Evolutionary conservation across 2,888 invertebrate species (phyloP).

Genomic region (Apocheima hispidaria): DNA sequence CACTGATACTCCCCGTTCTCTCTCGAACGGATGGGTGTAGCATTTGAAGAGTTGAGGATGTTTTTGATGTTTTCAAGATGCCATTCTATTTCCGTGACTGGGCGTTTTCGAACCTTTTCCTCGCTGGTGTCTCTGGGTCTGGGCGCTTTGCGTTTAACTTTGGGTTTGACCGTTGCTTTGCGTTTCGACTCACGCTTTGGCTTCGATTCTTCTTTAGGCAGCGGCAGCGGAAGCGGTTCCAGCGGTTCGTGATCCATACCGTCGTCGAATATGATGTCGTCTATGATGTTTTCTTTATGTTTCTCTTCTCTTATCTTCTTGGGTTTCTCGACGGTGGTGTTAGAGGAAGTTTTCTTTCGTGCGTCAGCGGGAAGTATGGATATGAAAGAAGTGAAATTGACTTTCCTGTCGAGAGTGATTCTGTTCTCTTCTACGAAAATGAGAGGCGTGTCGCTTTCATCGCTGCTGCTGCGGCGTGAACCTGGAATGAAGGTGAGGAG

Average conservation of each 20-base stretch:
- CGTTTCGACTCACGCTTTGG: conserved; percentile 18
- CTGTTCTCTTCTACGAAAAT: conserved; percentile 40
- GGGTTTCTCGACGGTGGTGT: conserved; percentile 8
- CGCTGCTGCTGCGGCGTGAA: conserved; percentile 43
- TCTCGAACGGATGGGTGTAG: conserved; percentile 65
- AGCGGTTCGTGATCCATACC: conserved; percentile 33
- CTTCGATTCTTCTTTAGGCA: conserved; percentile 18
- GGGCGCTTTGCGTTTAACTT: conserved; percentile 25
- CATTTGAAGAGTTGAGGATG: conserved; percentile 65
- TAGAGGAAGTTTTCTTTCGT: conserved; percentile 28
- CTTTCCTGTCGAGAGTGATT: conserved; percentile 54
- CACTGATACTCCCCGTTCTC: conserved; percentile 64
- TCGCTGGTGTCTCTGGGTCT: conserved; percentile 16
- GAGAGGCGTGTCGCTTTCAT: conserved; percentile 40
- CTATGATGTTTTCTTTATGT: conserved; percentile 26
- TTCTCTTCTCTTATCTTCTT: conserved; percentile 23
- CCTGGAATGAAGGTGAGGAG: conserved; percentile 36
- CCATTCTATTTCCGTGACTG: conserved; percentile 62
- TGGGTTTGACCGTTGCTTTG: conserved; percentile 14
- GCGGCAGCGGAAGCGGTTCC: conserved; percentile 13
- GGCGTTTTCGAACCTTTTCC: conserved; percentile 43
- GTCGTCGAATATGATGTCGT: conserved; percentile 26
- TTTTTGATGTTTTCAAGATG: conserved; percentile 68
- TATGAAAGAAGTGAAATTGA: conserved; percentile 60
- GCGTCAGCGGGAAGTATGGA: conserved; percentile 56